Evolutionary conservation across 2,113 vertebrate species (phyloP), one percentile per base, ranked within the genome.

Genomic region (Rhadina sibilatrix): DNA sequence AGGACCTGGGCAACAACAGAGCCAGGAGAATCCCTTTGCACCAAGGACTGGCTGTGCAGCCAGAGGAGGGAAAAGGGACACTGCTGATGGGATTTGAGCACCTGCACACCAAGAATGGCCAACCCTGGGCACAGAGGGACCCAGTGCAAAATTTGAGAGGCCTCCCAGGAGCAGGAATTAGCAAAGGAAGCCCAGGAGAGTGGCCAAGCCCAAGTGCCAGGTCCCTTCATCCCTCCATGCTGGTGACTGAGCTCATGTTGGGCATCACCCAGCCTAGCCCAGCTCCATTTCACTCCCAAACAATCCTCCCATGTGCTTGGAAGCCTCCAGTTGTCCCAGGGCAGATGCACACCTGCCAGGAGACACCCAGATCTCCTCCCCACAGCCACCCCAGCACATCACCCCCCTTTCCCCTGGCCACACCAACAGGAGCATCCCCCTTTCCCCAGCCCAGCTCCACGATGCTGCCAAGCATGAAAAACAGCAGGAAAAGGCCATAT

Each of bases 301-400:
- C 10, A 46, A 24, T 5, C 12, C 33, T 24, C 22, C 35, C 16
- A 2, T 0, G 1, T 10, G 72, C 60, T 81, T 24, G 23, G 44
- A 49, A 44, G 9, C 16, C 77, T 56, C 30, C 86, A 24, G 6
- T 1, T 56, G 7, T 12, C 50, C 54, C 60, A 23, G 40, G n/a
- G 52, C 30, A 83, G 70, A 59, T 2, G 3, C 30, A 8, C 46
- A 24, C 8, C 18, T 44, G 64, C 60, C 61, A 31, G 1, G 7
- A 30, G 70, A n/a, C 31, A 56, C n/a, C n/a, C 59, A 4, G 25
- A 56, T 49, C 24, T 1, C 22, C 3, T 31, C 65, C 64, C 60
- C 19, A 6, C 12, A 17, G 1, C 25, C n/a, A 19, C 4, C 11
- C 23, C 10, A 15, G 53, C 70, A 31, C 63, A 16, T 19, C 52